These are phyloP conservation scores for Rhyacichthys aspro DNA, from an alignment of 2,797 vertebrate genomes.

Conservation along the genomic window DNA sequence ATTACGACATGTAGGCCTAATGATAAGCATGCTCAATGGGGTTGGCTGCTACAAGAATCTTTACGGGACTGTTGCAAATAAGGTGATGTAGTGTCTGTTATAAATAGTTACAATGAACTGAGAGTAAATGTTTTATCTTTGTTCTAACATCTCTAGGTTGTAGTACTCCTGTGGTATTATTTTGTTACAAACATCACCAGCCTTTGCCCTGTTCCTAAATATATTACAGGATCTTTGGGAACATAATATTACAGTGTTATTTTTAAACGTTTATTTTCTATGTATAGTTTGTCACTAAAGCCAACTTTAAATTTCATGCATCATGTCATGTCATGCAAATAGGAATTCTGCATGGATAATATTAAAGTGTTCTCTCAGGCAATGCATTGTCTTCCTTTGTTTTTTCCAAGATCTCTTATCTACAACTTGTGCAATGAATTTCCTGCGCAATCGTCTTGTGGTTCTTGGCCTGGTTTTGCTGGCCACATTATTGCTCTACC, in stretches of 20 bases:
- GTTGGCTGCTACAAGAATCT: too few relatives aligned
- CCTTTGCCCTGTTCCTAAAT: not conserved
- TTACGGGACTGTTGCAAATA: too few relatives aligned
- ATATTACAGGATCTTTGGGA: not conserved
- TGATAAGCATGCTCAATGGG: too few relatives aligned
- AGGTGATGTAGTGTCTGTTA: too few relatives aligned
- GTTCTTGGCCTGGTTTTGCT: slow-evolving; percentile 86
- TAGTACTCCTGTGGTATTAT: too few relatives aligned
- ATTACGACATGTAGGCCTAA: too few relatives aligned
- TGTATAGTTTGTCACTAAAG: too few relatives aligned
- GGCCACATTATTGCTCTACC: slow-evolving; percentile 85
- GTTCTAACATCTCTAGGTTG: too few relatives aligned
- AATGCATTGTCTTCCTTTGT: slow-evolving; percentile 24
- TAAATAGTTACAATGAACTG: too few relatives aligned
- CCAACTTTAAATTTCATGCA: not conserved
- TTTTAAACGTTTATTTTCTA: not conserved
- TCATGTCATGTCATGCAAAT: not conserved
- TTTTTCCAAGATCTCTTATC: slow-evolving; percentile 47
- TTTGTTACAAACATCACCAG: not conserved
- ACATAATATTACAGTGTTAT: not conserved
- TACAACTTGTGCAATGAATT: slow-evolving; percentile 73
- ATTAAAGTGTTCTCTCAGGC: slow-evolving; percentile 5
- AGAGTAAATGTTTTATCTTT: too few relatives aligned
- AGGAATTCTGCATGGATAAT: not conserved
- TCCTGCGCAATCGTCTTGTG: slow-evolving; percentile 84